Conservation (phyloP, 2,113 vertebrate species). For the Passer montanus region DNA sequence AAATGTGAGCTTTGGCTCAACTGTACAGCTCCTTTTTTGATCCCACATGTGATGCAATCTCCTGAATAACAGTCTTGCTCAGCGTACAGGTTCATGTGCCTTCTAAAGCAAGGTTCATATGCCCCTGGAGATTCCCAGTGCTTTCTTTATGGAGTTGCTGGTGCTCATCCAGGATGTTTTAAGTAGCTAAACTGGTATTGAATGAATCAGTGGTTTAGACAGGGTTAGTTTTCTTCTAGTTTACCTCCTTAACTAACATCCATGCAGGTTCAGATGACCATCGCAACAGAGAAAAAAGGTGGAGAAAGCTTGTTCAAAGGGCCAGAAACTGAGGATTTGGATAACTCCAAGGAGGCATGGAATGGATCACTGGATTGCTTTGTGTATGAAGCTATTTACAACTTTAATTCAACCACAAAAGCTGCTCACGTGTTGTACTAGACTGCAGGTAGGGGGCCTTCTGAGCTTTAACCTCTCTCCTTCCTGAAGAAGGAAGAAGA, state of each 20-base stretch:
- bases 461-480: not conserved
- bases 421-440: not conserved
- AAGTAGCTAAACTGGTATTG: not conserved
- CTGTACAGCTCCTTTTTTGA: not conserved
- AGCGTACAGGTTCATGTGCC: not conserved
- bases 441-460: not conserved
- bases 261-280: not conserved
- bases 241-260: not conserved
- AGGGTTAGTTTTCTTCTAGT: not conserved
- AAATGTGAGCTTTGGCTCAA: not conserved
- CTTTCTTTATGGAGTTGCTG: not conserved
- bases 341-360: too few relatives aligned
- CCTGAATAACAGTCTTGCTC: not conserved
- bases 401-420: not conserved
- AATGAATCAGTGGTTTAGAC: not conserved
- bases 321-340: not conserved
- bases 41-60: not conserved
- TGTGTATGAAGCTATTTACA: not conserved
- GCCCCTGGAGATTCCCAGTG: not conserved
- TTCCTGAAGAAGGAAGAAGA: not conserved
- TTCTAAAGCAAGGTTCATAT: not conserved
- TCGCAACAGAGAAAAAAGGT: not conserved
- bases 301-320: not conserved
- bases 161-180: rapidly evolving
- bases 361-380: rapidly evolving